Evolutionary conservation across 2,888 invertebrate genomes (phyloP).

Genomic region (Ligdia adustata): DNA sequence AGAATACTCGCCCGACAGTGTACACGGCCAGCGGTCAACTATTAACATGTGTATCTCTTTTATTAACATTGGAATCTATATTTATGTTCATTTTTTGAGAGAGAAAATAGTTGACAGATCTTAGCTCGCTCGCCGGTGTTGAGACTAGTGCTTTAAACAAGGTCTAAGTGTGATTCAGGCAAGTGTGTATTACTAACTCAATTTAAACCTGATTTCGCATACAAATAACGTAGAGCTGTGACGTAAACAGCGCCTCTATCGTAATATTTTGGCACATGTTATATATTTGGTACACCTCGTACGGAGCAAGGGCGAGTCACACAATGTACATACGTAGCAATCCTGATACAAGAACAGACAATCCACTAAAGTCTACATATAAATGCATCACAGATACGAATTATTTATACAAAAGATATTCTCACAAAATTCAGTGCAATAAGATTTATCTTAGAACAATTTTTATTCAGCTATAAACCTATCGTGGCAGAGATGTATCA

Average conservation of each 20-base stretch:
- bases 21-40: too few species aligned
- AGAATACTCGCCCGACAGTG: too few species aligned
- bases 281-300: slow-evolving; percentile 23
- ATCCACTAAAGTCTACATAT: slow-evolving; percentile 20
- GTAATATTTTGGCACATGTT: slow-evolving; percentile 26
- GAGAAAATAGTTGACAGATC: too few species aligned
- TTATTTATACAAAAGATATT: slow-evolving; percentile 32
- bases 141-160: too few species aligned
- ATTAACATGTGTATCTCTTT: too few species aligned
- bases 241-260: slow-evolving; percentile 14
- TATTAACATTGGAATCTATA: too few species aligned
- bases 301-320: slow-evolving; percentile 3
- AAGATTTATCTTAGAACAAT: slow-evolving; percentile 7
- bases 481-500: slow-evolving; percentile 30
- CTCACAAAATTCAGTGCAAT: slow-evolving; percentile 28
- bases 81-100: too few species aligned
- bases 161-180: too few species aligned
- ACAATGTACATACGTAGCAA: slow-evolving; percentile 13
- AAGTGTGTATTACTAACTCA: too few species aligned
- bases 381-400: slow-evolving; percentile 39
- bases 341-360: slow-evolving; percentile 28
- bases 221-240: slow-evolving; percentile 15
- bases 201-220: not conserved
- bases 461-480: slow-evolving; percentile 6
- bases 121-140: too few species aligned